phyloP scores from a whole-genome alignment of 2,113 vertebrate species.

The Oenanthe oenanthe region DNA sequence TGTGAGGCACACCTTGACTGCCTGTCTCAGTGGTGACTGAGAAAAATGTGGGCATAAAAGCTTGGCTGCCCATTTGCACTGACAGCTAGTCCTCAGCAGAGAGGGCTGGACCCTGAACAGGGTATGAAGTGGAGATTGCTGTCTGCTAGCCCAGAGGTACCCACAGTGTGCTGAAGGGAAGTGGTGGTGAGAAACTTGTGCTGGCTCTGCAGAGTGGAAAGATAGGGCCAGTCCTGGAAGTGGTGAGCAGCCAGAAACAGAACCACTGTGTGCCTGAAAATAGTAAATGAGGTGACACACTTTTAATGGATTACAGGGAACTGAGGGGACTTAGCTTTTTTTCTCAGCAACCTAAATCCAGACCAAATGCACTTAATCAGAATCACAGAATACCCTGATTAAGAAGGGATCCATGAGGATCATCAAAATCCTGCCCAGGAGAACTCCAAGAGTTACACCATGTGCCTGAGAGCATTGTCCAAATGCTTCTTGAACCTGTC shows the following conservation, averaged over 20 bases:
- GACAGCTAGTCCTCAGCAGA: background rate
- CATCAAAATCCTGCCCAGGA: background rate
- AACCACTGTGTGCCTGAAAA: background rate
- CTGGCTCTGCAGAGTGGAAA: background rate
- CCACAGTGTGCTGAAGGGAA: background rate
- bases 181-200: background rate
- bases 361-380: background rate
- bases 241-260: background rate
- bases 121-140: background rate
- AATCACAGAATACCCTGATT: background rate
- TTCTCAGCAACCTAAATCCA: background rate
- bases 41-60: background rate
- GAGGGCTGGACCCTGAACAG: background rate
- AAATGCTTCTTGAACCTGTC: background rate
- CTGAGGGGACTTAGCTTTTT: background rate
- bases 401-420: background rate
- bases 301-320: background rate
- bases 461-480: background rate
- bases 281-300: fast-evolving
- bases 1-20: background rate
- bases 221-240: background rate
- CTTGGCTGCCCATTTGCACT: background rate
- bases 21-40: background rate
- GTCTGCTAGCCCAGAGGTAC: background rate
- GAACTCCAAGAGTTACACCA: background rate